Conservation (phyloP, 2,797 vertebrate species). For the Bucorvus abyssinicus region DNA sequence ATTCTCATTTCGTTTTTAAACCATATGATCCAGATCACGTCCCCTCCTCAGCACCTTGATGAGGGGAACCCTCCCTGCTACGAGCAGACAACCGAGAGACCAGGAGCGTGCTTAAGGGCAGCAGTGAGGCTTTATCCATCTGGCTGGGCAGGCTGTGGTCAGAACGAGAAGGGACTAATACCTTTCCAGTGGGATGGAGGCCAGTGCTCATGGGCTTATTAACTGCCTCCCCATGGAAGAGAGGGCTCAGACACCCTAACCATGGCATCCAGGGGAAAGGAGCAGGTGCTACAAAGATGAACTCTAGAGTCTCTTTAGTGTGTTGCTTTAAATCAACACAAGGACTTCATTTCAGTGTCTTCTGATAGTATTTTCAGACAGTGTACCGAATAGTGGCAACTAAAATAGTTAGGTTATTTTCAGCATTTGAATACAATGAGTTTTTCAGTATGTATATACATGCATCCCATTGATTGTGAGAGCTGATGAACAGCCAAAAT, state of each 20-base stretch:
- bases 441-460: neutral
- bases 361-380: neutral
- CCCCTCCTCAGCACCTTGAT: neutral
- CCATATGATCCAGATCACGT: neutral
- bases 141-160: neutral
- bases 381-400: neutral
- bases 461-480: neutral
- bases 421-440: neutral
- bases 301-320: neutral
- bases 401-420: neutral
- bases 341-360: neutral
- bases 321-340: neutral
- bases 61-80: neutral
- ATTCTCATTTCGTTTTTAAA: neutral
- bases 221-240: neutral
- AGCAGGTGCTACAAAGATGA: neutral
- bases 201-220: neutral
- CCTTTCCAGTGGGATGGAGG: neutral
- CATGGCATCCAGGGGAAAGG: neutral
- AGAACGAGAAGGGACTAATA: neutral
- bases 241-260: neutral
- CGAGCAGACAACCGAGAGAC: neutral
- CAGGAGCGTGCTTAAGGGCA: neutral
- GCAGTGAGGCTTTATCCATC: neutral
- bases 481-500: neutral